Base-by-base conservation (phyloP, 2,797 vertebrate genomes). In the Otolemur crassicaudatus region DNA sequence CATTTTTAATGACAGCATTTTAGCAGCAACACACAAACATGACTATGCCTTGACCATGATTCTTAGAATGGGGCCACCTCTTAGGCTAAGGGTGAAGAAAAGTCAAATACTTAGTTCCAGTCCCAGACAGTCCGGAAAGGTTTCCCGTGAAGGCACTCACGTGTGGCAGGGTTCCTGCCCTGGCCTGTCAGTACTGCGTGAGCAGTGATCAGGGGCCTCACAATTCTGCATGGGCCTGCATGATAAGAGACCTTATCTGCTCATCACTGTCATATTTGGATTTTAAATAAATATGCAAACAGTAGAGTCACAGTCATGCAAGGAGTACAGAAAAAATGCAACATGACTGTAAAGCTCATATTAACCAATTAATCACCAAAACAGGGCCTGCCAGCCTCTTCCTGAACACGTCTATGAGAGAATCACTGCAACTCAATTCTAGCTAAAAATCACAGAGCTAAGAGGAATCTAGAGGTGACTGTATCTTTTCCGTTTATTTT, bases 221-320 rank as follows among this genome's bases (percentile, higher is more conserved):
- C 1, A 14, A 34, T 31, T 65, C 58, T 85, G n/a, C 23, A 34
- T 0, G 13, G 17, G 9, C n/a, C 16, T 0, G 1, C n/a, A 10
- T 31, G 27, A 10, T 37, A 83, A 72, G 8, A 22, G 58, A 37
- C 14, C 2, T 58, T 25, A 69, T 58, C 25, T 25, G 56, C 43
- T 46, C 61, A 76, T 22, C 61, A 40, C 7, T 5, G 3, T 65
- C 46, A 49, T 31, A n/a, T 60, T 49, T 31, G 70, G 5, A 25
- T 40, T 70, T 63, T 80, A 70, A 88, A 40, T 90, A 19, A 76
- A 67, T 49, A 82, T 49, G 46, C 56, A 37, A 65, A 65, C 10
- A 3, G 9, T 0, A 67, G 8, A 69, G 70, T 63, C 60, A 63
- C 29, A 75, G 37, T 40, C 17, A 40, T 10, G 0, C 3, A 58